phyloP scores from a whole-genome alignment of 2,797 vertebrate genomes.

The Oryzias sinensis region DNA sequence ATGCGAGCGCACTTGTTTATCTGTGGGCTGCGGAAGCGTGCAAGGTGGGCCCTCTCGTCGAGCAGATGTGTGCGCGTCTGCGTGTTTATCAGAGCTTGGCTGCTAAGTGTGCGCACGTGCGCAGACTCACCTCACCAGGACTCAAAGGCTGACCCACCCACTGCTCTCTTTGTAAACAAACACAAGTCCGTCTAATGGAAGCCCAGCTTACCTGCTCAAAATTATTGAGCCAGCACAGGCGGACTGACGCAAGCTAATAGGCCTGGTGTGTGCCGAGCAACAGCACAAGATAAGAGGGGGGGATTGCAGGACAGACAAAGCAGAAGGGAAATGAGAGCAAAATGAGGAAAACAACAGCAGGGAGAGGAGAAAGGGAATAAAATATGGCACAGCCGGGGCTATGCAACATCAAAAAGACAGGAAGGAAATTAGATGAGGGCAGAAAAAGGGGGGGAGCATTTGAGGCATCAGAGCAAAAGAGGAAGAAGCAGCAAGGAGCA shows the following conservation, averaged over 20 bases:
- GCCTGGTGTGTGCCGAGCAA: slow-evolving; percentile 35
- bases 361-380: slow-evolving; percentile 19
- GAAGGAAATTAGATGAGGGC: slow-evolving; percentile 39
- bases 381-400: slow-evolving; percentile 25
- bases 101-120: slow-evolving; percentile 8
- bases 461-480: slow-evolving; percentile 14
- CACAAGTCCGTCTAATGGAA: slow-evolving; percentile 35
- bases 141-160: slow-evolving; percentile 34
- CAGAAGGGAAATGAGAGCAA: slow-evolving; percentile 46
- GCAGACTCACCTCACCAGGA: slow-evolving; percentile 21
- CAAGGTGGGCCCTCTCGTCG: slow-evolving; percentile 44
- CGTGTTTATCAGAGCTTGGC: slow-evolving; percentile 24
- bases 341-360: slow-evolving; percentile 33
- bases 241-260: slow-evolving; percentile 50
- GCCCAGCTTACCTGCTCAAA: slow-evolving; percentile 46
- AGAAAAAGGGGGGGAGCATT: slow-evolving; percentile 4
- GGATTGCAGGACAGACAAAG: slow-evolving; percentile 16
- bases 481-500: slow-evolving; percentile 18
- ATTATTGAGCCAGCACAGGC: slow-evolving; percentile 46
- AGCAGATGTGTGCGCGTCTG: slow-evolving; percentile 54
- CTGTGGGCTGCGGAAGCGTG: slow-evolving; percentile 70
- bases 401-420: slow-evolving; percentile 10
- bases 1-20: slow-evolving; percentile 81
- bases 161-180: slow-evolving; percentile 52
- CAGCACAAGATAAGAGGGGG: slow-evolving; percentile 27